A percentile compares a stretch with the other conserved stretches of the same genome.
These are phyloP conservation scores for Odobenus rosmarus DNA, from an alignment of 2,113 vertebrate species.

Conservation along the genomic window DNA sequence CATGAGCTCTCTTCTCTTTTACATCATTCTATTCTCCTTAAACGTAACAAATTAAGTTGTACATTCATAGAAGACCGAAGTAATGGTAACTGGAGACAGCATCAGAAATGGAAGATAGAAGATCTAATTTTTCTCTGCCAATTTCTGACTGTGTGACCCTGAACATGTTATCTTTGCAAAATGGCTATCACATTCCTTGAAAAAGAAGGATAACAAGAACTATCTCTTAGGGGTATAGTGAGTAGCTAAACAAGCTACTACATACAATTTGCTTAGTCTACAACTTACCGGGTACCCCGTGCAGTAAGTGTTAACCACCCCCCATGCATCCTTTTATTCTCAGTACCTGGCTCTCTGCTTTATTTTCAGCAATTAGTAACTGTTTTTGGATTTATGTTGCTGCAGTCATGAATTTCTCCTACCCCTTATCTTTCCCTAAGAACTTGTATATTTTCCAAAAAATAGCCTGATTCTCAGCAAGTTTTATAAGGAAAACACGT, in stretches of 20 bases:
- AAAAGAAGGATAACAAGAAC: background rate
- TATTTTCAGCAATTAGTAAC: background rate
- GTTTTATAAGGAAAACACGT: background rate
- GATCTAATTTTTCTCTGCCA: background rate
- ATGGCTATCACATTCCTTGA: background rate
- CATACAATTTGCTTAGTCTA: background rate
- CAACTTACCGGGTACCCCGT: too few relatives aligned
- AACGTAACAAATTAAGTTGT: background rate
- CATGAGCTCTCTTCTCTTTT: background rate
- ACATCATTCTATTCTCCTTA: background rate
- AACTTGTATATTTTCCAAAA: background rate
- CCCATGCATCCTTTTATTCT: background rate
- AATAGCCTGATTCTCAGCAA: background rate
- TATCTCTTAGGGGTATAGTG: background rate
- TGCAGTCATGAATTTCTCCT: background rate
- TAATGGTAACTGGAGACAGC: background rate
- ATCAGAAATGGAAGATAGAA: background rate
- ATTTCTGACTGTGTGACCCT: background rate
- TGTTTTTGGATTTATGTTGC: background rate
- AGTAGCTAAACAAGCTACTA: background rate
- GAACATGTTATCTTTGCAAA: background rate
- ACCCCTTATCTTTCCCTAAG: background rate
- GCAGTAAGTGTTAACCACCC: too few relatives aligned
- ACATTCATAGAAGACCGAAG: background rate
- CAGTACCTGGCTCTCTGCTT: background rate